Percentiles rank a stretch among this genome's conserved stretches.
Evolutionary conservation across 2,113 vertebrate species (phyloP).

Genomic region (Grallaria varia): DNA sequence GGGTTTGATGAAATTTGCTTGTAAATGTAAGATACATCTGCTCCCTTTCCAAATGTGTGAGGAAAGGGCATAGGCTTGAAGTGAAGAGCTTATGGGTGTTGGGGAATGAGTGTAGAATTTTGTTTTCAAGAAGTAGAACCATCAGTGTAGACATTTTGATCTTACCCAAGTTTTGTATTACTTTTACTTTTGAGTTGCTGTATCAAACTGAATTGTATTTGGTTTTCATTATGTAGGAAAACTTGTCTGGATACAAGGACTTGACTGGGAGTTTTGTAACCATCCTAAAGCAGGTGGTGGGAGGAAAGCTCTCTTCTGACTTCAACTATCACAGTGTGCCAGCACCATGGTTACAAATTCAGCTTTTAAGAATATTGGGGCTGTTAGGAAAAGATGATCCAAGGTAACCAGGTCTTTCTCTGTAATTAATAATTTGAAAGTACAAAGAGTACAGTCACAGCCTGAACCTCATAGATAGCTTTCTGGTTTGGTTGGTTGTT

Average conservation of each 20-base stretch:
- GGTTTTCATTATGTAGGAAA: conserved; percentile 73
- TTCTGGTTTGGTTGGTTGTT: not conserved
- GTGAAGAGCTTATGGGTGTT: not conserved
- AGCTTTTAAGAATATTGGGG: conserved; percentile 90
- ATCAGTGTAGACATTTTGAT: not conserved
- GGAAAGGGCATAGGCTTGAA: not conserved
- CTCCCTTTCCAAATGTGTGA: not conserved
- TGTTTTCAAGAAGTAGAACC: not conserved
- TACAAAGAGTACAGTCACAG: not conserved
- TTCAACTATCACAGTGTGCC: conserved; percentile 96
- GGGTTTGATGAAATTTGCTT: not conserved
- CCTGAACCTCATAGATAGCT: not conserved
- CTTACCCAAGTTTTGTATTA: not conserved
- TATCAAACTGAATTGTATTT: not conserved
- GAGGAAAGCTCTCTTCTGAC: conserved; percentile 91
- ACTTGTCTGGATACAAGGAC: conserved; percentile 87
- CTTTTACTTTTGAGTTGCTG: not conserved
- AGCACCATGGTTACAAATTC: conserved; percentile 96
- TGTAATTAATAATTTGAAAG: not conserved
- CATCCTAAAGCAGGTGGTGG: conserved; percentile 94
- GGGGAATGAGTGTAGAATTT: not conserved
- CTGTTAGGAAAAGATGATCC: conserved; percentile 91
- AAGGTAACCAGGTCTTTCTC: conserved; percentile 74
- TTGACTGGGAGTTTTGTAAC: conserved; percentile 89
- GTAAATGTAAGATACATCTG: not conserved